Conservation (phyloP, 2,797 vertebrate species). For the Astyanax mexicanus region DNA sequence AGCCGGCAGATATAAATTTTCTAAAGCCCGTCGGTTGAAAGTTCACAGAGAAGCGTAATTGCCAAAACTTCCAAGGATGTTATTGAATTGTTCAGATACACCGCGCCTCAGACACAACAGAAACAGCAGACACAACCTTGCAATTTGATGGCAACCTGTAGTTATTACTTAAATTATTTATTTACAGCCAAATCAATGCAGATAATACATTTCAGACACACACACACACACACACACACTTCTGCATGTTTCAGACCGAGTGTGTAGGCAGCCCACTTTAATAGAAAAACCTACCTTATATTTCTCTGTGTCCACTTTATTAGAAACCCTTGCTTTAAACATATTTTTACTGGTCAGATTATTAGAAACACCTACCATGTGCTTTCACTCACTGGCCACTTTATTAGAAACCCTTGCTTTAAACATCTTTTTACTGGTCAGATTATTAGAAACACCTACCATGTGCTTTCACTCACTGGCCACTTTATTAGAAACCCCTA, state of each 20-base stretch:
- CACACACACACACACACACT: too few relatives aligned
- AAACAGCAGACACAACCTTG: not conserved
- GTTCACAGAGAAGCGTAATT: not conserved
- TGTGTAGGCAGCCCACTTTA: not conserved
- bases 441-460: too few relatives aligned
- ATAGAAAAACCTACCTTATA: not conserved
- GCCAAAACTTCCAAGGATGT: not conserved
- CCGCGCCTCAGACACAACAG: not conserved
- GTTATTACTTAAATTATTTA: not conserved
- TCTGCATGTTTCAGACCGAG: too few relatives aligned
- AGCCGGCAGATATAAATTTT: not conserved
- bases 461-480: too few relatives aligned
- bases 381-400: too few relatives aligned
- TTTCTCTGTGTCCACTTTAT: too few relatives aligned
- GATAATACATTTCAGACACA: not conserved
- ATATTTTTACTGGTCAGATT: too few relatives aligned
- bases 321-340: too few relatives aligned
- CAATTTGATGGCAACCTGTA: not conserved
- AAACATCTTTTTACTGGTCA: too few relatives aligned
- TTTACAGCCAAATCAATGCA: not conserved
- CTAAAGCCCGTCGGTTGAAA: slow-evolving; percentile 15
- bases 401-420: too few relatives aligned
- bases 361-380: too few relatives aligned
- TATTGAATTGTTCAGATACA: not conserved
- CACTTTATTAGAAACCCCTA: too few relatives aligned